Percentiles rank a stretch among this genome's conserved stretches.
Conservation (phyloP, 1,140 invertebrate species). For the Drosophila tsacasi region DNA sequence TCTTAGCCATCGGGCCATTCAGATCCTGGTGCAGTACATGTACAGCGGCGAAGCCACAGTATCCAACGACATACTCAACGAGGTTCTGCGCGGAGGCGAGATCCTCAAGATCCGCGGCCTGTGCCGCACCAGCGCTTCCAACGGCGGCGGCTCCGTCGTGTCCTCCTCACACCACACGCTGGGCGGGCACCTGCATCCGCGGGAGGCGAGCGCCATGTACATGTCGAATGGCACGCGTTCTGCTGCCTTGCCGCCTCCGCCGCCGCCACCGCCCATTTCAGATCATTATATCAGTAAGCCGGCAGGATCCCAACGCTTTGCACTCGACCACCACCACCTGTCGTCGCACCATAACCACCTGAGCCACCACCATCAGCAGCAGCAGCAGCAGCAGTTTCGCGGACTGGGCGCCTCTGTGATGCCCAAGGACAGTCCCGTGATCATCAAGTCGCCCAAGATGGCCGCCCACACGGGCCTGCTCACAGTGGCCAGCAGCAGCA, state of each 20-base stretch:
- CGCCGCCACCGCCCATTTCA: constrained; percentile 55
- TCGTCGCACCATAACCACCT: constrained; percentile 30
- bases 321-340: constrained; percentile 64
- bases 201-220: constrained; percentile 62
- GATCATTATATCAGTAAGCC: constrained; percentile 66
- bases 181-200: constrained; percentile 72
- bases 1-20: constrained; percentile 91
- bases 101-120: constrained; percentile 91
- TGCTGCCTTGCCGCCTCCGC: constrained; percentile 45
- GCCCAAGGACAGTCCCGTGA: constrained; percentile 84
- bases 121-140: constrained; percentile 87
- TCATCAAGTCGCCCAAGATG: constrained; percentile 82
- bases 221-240: constrained; percentile 68
- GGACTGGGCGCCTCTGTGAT: constrained; percentile 80
- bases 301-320: constrained; percentile 54
- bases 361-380: constrained; percentile 47
- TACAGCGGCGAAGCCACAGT: constrained; percentile 94
- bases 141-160: constrained; percentile 55
- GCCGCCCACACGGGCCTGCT: constrained; percentile 64
- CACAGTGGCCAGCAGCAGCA: constrained; percentile 67
- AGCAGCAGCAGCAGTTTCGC: constrained; percentile 64
- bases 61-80: constrained; percentile 92
- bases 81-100: constrained; percentile 92
- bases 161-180: constrained; percentile 46
- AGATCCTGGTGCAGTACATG: constrained; percentile 94